A percentile compares a stretch with the other conserved stretches of the same genome.
Evolutionary conservation across 2,888 invertebrate genomes (phyloP).

Genomic region (Frankliniella fusca): DNA sequence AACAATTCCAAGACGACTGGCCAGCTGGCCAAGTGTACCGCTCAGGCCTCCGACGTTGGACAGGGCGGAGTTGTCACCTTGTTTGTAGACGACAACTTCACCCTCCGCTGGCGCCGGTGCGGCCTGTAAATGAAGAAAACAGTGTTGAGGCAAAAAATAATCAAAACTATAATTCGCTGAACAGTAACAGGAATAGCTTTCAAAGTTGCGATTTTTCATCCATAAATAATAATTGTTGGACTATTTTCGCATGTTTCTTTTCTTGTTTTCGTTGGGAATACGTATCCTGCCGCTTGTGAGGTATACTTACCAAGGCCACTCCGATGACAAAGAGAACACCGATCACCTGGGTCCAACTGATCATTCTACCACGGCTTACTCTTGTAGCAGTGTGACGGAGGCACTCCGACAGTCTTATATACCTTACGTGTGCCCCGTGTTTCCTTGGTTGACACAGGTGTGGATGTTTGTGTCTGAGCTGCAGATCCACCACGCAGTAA

Average conservation of each 20-base stretch:
- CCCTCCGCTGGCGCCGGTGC: background rate
- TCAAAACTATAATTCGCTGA: too few species aligned
- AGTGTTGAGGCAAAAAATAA: background rate
- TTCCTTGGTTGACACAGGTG: constrained; percentile 2
- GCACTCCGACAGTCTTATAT: background rate
- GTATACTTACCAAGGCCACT: background rate
- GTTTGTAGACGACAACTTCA: background rate
- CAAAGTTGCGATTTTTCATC: background rate
- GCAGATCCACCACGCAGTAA: too few species aligned
- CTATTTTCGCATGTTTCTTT: background rate
- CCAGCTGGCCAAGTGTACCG: background rate
- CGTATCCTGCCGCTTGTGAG: background rate
- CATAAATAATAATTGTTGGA: too few species aligned
- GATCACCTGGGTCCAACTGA: background rate
- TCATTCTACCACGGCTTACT: background rate
- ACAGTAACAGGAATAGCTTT: background rate
- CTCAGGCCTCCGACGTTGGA: background rate
- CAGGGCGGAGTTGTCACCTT: background rate
- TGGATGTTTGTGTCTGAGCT: background rate
- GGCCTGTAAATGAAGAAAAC: background rate
- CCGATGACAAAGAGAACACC: background rate
- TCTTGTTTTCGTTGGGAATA: background rate
- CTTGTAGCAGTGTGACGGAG: background rate
- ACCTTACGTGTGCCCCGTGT: background rate
- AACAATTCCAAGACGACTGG: background rate